phyloP scores from a whole-genome alignment of 2,113 vertebrate species.

The Hemichromis elongatus region DNA sequence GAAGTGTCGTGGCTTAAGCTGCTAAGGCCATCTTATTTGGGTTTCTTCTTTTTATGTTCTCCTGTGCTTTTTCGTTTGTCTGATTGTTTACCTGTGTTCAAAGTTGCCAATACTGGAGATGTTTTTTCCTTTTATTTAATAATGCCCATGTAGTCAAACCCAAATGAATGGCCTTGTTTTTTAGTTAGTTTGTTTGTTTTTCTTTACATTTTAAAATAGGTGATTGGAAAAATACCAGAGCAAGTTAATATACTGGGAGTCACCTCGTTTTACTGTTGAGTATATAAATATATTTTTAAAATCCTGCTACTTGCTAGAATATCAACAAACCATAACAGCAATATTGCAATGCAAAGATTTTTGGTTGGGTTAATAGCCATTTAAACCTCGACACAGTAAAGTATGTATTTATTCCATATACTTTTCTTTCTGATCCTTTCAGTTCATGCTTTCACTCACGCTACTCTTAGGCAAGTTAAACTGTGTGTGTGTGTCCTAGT shows the following conservation, averaged over 20 bases:
- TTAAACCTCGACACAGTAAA: slow-evolving; percentile 25
- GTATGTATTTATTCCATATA: slow-evolving; percentile 34
- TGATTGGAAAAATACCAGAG: background rate
- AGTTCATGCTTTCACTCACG: background rate
- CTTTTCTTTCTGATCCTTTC: background rate
- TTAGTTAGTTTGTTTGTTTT: background rate
- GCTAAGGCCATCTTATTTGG: slow-evolving; percentile 48
- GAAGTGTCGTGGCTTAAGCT: slow-evolving; percentile 75
- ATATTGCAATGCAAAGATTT: slow-evolving; percentile 27
- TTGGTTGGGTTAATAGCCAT: slow-evolving; percentile 15
- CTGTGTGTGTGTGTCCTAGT: background rate
- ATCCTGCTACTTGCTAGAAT: background rate
- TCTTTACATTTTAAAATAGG: background rate
- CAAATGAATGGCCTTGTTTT: background rate
- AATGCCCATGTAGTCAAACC: background rate
- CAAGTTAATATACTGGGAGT: background rate
- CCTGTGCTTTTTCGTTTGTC: slow-evolving; percentile 47
- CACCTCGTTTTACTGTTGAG: background rate
- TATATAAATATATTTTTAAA: background rate
- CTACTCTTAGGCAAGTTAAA: background rate
- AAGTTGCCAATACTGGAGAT: slow-evolving; percentile 39
- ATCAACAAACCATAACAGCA: slow-evolving; percentile 19
- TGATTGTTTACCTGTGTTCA: slow-evolving; percentile 24
- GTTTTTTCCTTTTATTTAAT: background rate
- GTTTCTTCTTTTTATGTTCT: slow-evolving; percentile 1